A percentile compares a stretch with the other conserved stretches of the same genome.
Evolutionary conservation across 2,797 vertebrate genomes (phyloP).

Genomic region (Melanogrammus aeglefinus): DNA sequence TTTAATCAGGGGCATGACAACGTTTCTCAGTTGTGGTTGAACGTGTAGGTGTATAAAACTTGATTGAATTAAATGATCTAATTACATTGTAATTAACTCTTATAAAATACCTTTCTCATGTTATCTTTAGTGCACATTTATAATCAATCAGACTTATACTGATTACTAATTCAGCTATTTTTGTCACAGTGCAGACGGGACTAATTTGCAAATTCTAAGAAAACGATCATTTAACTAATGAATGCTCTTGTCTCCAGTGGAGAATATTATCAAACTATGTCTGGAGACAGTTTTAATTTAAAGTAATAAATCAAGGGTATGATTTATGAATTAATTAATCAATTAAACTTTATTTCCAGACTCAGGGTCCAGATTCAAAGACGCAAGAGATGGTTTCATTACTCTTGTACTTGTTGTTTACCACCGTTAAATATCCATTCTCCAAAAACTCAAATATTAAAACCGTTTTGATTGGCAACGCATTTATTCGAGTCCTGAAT

Average conservation of each 20-base stretch:
- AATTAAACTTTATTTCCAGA: no score
- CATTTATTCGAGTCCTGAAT: neutral
- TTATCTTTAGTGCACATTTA: neutral
- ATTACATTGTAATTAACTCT: neutral
- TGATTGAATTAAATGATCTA: neutral
- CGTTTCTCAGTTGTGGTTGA: neutral
- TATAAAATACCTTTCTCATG: neutral
- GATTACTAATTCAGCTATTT: neutral
- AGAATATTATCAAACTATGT: neutral
- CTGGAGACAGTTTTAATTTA: neutral
- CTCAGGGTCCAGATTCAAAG: no score
- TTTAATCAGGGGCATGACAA: neutral
- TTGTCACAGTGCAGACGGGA: neutral
- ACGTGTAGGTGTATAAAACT: neutral
- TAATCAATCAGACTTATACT: neutral
- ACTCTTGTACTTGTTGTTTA: neutral
- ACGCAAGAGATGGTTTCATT: neutral
- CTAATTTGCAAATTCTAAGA: neutral
- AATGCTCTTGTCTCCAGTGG: conserved; percentile 2
- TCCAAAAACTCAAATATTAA: neutral
- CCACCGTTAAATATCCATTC: neutral
- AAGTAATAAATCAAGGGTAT: neutral
- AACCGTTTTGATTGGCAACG: neutral
- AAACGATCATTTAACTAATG: neutral
- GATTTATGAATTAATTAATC: no score